Conservation (phyloP, 2,113 vertebrate species). For the Gasterosteus aculeatus region DNA sequence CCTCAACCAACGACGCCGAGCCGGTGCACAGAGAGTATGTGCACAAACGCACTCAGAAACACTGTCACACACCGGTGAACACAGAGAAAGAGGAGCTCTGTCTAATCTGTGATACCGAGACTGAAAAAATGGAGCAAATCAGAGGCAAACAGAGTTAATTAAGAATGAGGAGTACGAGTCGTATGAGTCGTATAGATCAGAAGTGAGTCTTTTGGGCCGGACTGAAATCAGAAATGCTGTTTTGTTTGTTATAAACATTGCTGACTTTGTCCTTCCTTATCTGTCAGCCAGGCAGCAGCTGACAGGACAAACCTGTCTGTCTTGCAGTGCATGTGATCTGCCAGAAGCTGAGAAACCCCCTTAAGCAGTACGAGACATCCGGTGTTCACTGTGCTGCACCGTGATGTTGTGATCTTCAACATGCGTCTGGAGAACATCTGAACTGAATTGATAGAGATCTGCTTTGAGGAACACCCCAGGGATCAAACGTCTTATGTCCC, state of each 20-base stretch:
- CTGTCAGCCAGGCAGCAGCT: conserved; percentile 7
- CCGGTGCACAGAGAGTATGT: conserved; percentile 21
- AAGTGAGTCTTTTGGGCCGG: neutral
- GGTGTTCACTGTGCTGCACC: conserved; percentile 19
- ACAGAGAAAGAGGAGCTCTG: conserved; percentile 53
- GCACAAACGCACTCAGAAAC: conserved; percentile 31
- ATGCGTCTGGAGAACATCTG: neutral
- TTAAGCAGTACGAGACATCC: neutral
- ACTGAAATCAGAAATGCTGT: conserved; percentile 20
- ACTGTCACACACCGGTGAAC: conserved; percentile 52
- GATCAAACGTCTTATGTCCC: neutral
- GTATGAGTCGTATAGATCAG: neutral
- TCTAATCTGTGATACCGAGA: conserved; percentile 29
- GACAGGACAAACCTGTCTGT: conserved; percentile 57
- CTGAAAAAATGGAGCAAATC: conserved; percentile 35
- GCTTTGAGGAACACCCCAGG: neutral
- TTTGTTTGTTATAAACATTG: conserved; percentile 36
- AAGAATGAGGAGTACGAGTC: conserved; percentile 1
- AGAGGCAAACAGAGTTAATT: conserved; percentile 35
- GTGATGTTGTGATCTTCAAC: conserved; percentile 16
- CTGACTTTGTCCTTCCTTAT: conserved; percentile 28
- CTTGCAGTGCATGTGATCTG: neutral
- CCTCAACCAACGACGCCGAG: neutral
- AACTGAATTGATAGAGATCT: neutral
- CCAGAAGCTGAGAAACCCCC: conserved; percentile 7